Percentiles rank a stretch among this genome's conserved stretches.
phyloP scores from a whole-genome alignment of 1,140 invertebrate species.

The Pararge aegeria region DNA sequence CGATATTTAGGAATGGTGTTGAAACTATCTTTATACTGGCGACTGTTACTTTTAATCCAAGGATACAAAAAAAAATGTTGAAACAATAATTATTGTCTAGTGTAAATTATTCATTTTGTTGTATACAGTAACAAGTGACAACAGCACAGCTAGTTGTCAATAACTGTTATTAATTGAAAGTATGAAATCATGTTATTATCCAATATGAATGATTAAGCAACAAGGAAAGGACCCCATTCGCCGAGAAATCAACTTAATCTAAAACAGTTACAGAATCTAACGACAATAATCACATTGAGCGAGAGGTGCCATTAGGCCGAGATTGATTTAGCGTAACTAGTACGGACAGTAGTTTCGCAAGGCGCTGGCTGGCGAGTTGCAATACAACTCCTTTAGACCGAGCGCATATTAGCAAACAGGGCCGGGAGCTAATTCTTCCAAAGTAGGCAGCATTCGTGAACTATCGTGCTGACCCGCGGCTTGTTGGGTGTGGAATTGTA shows the following conservation, averaged over 20 bases:
- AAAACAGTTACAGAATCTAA: slow-evolving; percentile 19
- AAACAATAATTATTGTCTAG: no score
- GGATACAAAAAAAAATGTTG: no score
- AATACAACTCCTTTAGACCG: slow-evolving; percentile 37
- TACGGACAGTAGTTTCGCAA: slow-evolving; percentile 48
- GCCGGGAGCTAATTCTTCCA: not conserved
- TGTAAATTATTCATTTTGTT: no score
- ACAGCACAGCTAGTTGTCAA: no score
- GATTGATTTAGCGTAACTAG: slow-evolving; percentile 61
- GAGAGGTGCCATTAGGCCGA: slow-evolving; percentile 46
- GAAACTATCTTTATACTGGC: no score
- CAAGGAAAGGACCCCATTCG: slow-evolving; percentile 5
- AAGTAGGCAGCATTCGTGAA: not conserved
- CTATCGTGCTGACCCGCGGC: not conserved
- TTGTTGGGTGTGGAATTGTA: not conserved
- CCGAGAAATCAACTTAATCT: slow-evolving; percentile 9
- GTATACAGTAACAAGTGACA: no score
- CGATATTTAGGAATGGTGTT: no score
- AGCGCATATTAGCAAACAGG: not conserved
- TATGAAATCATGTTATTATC: not conserved
- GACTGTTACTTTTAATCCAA: no score
- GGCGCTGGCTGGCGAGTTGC: slow-evolving; percentile 49
- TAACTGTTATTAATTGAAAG: not conserved
- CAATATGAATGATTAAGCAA: not conserved
- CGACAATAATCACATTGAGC: slow-evolving; percentile 32